Evolutionary conservation across 1,140 invertebrate genomes (phyloP).

Genomic region (Drosophila athabasca): DNA sequence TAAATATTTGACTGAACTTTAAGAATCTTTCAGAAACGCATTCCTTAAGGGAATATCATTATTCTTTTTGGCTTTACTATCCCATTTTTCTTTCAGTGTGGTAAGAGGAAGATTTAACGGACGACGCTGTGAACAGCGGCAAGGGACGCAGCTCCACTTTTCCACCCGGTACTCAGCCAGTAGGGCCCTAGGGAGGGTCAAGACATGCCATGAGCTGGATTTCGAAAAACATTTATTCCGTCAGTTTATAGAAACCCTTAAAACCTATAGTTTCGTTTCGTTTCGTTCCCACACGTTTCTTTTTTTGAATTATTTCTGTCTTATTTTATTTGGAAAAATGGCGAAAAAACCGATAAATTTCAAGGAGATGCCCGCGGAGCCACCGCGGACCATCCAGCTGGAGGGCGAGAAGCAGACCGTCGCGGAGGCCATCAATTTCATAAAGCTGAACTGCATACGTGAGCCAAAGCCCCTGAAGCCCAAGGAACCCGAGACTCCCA

Average conservation of each 20-base stretch:
- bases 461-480: not conserved
- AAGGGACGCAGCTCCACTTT: too few species aligned
- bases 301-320: not conserved
- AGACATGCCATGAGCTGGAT: conserved; percentile 6
- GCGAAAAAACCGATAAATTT: conserved; percentile 20
- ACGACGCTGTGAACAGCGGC: too few species aligned
- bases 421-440: conserved; percentile 50
- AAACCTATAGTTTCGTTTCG: not conserved
- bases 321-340: conserved; percentile 29
- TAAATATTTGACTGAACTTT: too few species aligned
- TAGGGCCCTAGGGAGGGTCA: not conserved
- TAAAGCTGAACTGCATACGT: conserved; percentile 20
- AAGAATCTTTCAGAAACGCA: too few species aligned
- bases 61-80: too few species aligned
- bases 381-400: conserved; percentile 30
- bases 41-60: too few species aligned
- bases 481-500: conserved; percentile 24
- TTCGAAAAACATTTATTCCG: not conserved
- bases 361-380: not conserved
- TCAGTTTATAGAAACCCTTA: not conserved
- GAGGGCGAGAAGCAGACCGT: conserved; percentile 37
- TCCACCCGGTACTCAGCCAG: too few species aligned
- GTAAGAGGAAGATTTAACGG: too few species aligned
- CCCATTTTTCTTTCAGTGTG: too few species aligned
- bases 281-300: conserved; percentile 8